Evolutionary conservation across 2,113 vertebrate genomes (phyloP).

Genomic region (Sardina pilchardus): DNA sequence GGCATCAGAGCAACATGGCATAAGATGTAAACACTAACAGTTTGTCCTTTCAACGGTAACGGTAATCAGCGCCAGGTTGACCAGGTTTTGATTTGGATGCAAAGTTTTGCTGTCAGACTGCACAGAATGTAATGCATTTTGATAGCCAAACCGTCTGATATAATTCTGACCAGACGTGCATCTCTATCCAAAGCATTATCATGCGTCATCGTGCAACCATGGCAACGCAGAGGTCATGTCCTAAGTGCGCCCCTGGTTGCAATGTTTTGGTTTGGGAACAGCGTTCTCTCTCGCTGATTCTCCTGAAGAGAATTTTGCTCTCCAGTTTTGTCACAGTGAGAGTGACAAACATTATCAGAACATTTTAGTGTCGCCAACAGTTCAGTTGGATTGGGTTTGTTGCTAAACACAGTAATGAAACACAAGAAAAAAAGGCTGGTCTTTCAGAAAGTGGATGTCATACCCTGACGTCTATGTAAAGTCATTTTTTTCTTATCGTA

Average conservation of each 20-base stretch:
- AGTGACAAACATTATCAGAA: neutral
- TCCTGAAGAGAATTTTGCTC: neutral
- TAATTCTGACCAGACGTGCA: neutral
- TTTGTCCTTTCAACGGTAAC: neutral
- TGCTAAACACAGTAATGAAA: neutral
- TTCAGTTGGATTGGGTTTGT: neutral
- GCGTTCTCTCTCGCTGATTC: neutral
- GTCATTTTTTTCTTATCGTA: neutral
- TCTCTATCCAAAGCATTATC: neutral
- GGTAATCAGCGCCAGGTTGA: neutral
- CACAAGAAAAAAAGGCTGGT: neutral
- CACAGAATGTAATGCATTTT: neutral
- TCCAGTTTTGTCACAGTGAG: neutral
- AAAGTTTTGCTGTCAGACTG: neutral
- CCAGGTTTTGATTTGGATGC: neutral
- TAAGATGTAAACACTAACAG: neutral
- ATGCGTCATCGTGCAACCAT: neutral
- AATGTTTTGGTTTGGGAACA: neutral
- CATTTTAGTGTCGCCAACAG: neutral
- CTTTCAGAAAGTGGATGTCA: neutral
- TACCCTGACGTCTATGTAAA: neutral
- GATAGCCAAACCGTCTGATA: neutral
- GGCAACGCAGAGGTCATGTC: neutral
- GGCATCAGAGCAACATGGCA: neutral
- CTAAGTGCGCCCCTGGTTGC: neutral